These are phyloP conservation scores for Beaufortia kweichowensis DNA, from an alignment of 2,113 vertebrate species.

Conservation along the genomic window DNA sequence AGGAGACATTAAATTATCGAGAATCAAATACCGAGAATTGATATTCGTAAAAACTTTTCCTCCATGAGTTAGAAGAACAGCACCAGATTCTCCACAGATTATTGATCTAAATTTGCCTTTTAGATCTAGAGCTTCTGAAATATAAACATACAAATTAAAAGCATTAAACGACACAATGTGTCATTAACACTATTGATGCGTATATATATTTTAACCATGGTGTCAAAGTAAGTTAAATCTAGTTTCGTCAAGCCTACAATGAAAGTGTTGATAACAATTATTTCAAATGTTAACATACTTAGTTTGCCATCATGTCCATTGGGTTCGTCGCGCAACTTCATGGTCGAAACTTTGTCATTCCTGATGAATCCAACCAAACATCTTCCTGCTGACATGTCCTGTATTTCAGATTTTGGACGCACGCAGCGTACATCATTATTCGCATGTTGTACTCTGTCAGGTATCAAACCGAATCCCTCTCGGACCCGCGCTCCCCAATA, in stretches of 20 bases:
- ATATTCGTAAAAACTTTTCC: slow-evolving; percentile 23
- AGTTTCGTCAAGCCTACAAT: no score
- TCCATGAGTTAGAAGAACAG: slow-evolving; percentile 31
- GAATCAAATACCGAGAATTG: no score
- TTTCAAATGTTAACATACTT: slow-evolving; percentile 20
- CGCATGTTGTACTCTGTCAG: slow-evolving; percentile 13
- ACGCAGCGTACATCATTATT: background rate
- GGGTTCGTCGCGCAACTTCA: background rate
- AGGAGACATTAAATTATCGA: no score
- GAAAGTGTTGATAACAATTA: background rate
- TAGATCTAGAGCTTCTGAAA: slow-evolving; percentile 8
- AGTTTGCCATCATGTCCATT: background rate
- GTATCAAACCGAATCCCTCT: slow-evolving; percentile 14
- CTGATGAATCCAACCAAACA: slow-evolving; percentile 29
- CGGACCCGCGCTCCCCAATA: slow-evolving; percentile 41
- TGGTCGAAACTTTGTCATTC: slow-evolving; percentile 29
- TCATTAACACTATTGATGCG: no score
- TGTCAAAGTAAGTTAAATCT: no score
- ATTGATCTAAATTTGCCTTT: slow-evolving; percentile 41
- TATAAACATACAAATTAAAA: background rate
- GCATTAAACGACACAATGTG: no score
- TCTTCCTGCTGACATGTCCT: slow-evolving; percentile 34
- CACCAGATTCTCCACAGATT: slow-evolving; percentile 25
- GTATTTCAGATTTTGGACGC: slow-evolving; percentile 17
- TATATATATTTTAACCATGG: no score